Conservation (phyloP, 1,140 invertebrate genomes). For the Sitobion miscanthi region DNA sequence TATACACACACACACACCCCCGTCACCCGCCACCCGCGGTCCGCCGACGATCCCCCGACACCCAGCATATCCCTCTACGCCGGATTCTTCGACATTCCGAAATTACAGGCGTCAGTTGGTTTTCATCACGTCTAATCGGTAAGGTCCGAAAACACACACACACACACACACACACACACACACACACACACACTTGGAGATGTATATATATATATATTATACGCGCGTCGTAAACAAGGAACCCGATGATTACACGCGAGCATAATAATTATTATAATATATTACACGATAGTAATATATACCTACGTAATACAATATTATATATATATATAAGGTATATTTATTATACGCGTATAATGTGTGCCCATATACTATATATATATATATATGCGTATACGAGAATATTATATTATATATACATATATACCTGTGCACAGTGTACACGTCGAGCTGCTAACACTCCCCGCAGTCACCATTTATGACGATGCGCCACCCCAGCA, state of each 20-base stretch:
- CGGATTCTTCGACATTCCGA: slow-evolving; percentile 16
- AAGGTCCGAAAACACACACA: slow-evolving; percentile 37
- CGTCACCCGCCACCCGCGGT: neutral
- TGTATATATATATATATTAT: neutral
- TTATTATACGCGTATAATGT: neutral
- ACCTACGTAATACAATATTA: too few species aligned
- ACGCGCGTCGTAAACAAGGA: slow-evolving; percentile 28
- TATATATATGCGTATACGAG: too few species aligned
- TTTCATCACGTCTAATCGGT: slow-evolving; percentile 55
- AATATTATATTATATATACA: neutral
- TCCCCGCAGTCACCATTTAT: slow-evolving; percentile 55
- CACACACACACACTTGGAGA: neutral
- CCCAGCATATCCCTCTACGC: neutral
- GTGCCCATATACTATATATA: neutral
- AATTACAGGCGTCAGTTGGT: slow-evolving; percentile 46
- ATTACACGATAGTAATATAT: slow-evolving; percentile 39
- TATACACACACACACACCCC: neutral
- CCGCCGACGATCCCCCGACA: neutral
- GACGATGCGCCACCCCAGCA: slow-evolving; percentile 34
- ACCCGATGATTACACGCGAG: slow-evolving; percentile 8
- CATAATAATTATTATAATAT: slow-evolving; percentile 54
- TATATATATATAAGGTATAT: neutral
- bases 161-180: neutral
- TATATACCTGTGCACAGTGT: neutral
- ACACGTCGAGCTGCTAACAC: slow-evolving; percentile 32